Percentiles rank a stretch among this genome's conserved stretches.
These are phyloP conservation scores for Aramus guarauna DNA, from an alignment of 2,113 vertebrate genomes.

Conservation along the genomic window DNA sequence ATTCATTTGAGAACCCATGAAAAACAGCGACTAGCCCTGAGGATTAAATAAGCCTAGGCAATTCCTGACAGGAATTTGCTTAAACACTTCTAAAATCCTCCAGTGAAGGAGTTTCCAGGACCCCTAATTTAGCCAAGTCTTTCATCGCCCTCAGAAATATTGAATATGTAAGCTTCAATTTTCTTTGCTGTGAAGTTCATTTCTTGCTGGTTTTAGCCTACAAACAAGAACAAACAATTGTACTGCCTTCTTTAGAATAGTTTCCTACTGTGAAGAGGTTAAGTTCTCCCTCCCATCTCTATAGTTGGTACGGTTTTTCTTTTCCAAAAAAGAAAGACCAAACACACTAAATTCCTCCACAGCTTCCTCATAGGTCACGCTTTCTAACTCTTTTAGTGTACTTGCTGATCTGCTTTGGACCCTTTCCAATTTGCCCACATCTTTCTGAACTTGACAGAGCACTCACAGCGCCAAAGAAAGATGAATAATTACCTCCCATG, in stretches of 20 bases:
- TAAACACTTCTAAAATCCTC: neutral
- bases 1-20: neutral
- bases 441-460: neutral
- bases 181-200: neutral
- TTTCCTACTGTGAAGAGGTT: neutral
- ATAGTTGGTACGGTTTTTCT: neutral
- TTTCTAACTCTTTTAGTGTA: neutral
- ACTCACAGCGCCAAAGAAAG: neutral
- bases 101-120: neutral
- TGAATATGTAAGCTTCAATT: neutral
- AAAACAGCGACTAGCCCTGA: neutral
- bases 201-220: neutral
- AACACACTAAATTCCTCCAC: neutral
- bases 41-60: neutral
- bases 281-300: neutral
- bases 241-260: neutral
- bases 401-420: neutral
- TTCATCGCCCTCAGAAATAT: neutral
- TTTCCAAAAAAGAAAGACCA: neutral
- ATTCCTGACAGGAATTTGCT: neutral
- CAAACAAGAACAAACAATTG: neutral
- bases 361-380: slow-evolving; percentile 16
- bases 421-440: neutral
- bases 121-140: neutral
- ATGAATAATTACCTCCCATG: neutral